Base-by-base conservation (phyloP, 2,888 invertebrate species). In the Cephus rjabovi region DNA sequence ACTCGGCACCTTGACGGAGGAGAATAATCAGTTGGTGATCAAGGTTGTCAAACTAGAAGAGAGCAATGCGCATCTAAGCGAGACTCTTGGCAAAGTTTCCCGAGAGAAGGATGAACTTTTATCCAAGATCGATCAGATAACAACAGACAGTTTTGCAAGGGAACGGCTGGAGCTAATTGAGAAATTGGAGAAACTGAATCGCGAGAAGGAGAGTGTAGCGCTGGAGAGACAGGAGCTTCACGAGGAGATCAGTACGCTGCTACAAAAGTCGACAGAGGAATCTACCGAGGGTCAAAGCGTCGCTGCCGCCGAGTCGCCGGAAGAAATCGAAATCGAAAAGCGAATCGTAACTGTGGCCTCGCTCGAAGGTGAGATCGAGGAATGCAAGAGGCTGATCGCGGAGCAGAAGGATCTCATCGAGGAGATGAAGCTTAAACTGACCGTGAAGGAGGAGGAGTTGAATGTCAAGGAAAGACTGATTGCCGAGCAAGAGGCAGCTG, bases 81-180 rank as follows among this genome's bases (percentile, higher is more conserved):
- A 94, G 81, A 94, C 93, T 82, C 92, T 95, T 30, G 92, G 93
- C 79, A 94, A 93, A 87, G 90, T 95, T 69, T 93, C 94, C 11
- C 94, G 94, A 85, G 95, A 95, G 90, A 94, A 94, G 79, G 93
- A 93, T 30, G 95, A 96, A 87, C 90, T 95, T 79, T 93, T 94
- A 83, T 93, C 93, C 81, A 95, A 94, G 91, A 94, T 96, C 79
- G 95, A 96, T 87, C 90, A 95, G 37, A 71, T 79, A 34, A 34
- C 75, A 0, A 69, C 69, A 1, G 83, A 83, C 34, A 77, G 80
- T 71, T 95, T 95, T 83, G 94, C 94, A 0, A 93, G 93, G 80
- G 96, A 96, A 91, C 93, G 95, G 69, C 93, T 95, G 83, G 95
- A 95, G 90, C 94, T 95, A 1, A 93, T 95, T 91, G 94, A 94